Evolutionary conservation across 2,113 vertebrate genomes (phyloP).

Genomic region (Psittacus erithacus): DNA sequence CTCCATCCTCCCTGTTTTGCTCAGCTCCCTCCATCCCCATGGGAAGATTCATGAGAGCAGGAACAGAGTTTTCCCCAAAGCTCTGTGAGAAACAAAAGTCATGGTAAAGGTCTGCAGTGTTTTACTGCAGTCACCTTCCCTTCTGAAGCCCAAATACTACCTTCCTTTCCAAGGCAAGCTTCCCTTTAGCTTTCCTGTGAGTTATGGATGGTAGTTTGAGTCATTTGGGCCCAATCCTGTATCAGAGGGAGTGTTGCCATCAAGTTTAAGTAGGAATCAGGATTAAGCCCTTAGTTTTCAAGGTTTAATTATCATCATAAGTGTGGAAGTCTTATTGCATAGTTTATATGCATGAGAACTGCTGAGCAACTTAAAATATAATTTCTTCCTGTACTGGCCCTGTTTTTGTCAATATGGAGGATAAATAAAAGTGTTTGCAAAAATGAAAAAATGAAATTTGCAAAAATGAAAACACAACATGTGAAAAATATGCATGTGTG

Average conservation of each 20-base stretch:
- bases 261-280: not conserved
- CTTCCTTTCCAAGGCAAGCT: not conserved
- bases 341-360: slow-evolving; percentile 45
- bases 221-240: not conserved
- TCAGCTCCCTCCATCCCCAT: not conserved
- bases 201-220: not conserved
- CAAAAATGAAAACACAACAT: not conserved
- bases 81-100: slow-evolving; percentile 10
- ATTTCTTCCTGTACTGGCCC: slow-evolving; percentile 65
- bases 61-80: not conserved
- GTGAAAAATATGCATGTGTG: not conserved
- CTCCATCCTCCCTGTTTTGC: not conserved
- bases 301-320: slow-evolving; percentile 44
- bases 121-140: slow-evolving; percentile 28
- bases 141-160: not conserved
- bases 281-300: slow-evolving; percentile 56
- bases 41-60: not conserved
- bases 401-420: slow-evolving; percentile 23
- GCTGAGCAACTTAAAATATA: slow-evolving; percentile 66
- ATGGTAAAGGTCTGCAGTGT: not conserved
- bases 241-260: slow-evolving; percentile 13
- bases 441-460: not conserved
- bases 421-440: slow-evolving; percentile 10
- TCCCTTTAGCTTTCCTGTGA: not conserved
- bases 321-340: slow-evolving; percentile 32